Conservation (phyloP, 2,113 vertebrate genomes). For the Acinonyx jubatus region DNA sequence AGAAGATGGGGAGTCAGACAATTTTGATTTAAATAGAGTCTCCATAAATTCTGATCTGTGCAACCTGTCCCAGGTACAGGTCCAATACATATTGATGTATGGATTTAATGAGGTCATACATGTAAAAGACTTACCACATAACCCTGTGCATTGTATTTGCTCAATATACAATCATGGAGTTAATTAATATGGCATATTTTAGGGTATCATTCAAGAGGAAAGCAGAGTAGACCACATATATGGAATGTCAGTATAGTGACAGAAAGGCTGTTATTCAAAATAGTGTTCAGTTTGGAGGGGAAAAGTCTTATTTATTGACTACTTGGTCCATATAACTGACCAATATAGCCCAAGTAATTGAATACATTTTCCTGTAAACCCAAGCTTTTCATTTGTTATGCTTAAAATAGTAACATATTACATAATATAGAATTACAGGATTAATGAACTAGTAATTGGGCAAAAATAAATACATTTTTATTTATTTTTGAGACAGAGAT, state of each 20-base stretch:
- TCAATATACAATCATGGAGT: not conserved
- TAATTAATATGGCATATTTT: slow-evolving; percentile 11
- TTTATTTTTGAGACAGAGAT: too few species aligned
- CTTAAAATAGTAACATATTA: not conserved
- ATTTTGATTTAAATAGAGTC: slow-evolving; percentile 6
- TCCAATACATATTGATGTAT: not conserved
- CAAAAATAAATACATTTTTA: too few species aligned
- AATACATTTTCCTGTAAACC: not conserved
- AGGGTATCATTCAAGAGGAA: not conserved
- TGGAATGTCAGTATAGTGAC: not conserved
- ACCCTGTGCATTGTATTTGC: not conserved
- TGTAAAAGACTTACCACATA: not conserved
- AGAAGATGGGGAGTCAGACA: not conserved
- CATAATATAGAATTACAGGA: not conserved
- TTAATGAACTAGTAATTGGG: not conserved
- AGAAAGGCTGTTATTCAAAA: not conserved
- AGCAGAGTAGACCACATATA: not conserved
- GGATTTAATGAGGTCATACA: not conserved
- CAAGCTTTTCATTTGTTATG: not conserved
- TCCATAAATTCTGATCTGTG: not conserved
- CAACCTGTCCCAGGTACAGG: not conserved
- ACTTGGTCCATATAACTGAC: not conserved
- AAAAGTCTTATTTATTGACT: not conserved
- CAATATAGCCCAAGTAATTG: not conserved
- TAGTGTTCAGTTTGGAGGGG: not conserved